A percentile compares a stretch with the other conserved stretches of the same genome.
Conservation (phyloP, 2,113 vertebrate genomes). For the Tinamus guttatus region DNA sequence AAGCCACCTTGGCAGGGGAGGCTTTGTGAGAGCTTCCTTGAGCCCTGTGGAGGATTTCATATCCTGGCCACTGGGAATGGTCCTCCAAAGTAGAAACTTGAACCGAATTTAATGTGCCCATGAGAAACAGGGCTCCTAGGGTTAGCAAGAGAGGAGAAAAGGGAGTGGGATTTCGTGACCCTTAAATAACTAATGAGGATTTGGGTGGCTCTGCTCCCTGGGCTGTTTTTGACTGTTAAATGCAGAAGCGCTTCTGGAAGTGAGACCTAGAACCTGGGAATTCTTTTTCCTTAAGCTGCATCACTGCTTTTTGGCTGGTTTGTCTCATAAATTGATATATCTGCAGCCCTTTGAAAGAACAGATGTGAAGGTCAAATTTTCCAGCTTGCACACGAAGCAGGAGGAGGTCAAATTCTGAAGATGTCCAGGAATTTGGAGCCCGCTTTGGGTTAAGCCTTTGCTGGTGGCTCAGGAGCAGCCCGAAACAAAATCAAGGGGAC, state of each 20-base stretch:
- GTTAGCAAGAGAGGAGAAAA: neutral
- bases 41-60: neutral
- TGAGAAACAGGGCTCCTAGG: neutral
- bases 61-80: fast-evolving
- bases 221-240: neutral
- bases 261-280: neutral
- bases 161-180: neutral
- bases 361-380: neutral
- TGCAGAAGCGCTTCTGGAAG: neutral
- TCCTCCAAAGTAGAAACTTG: neutral
- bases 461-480: neutral
- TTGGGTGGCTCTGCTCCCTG: fast-evolving
- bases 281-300: neutral
- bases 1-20: neutral
- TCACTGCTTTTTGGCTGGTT: neutral
- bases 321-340: neutral
- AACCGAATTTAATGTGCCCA: fast-evolving
- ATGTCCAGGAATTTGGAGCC: neutral
- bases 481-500: neutral
- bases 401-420: fast-evolving
- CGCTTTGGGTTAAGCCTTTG: neutral
- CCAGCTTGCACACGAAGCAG: neutral
- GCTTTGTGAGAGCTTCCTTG: fast-evolving
- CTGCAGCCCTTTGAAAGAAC: neutral
- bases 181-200: neutral